Evolutionary conservation across 2,888 invertebrate species (phyloP).

Genomic region (Cyaniris semiargus): DNA sequence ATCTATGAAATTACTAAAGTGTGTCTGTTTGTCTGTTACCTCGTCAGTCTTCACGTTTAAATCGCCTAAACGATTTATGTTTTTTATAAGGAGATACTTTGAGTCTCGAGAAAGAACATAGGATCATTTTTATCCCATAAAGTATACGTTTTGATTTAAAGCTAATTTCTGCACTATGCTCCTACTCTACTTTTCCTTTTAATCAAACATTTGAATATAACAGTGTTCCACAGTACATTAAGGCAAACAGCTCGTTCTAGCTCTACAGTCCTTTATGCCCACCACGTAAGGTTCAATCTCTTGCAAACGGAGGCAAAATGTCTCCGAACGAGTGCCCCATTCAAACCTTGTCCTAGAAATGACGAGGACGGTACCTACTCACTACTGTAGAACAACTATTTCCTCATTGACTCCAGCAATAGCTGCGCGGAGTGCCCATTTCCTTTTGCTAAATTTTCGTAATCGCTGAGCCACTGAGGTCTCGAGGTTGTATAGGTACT

Average conservation of each 20-base stretch:
- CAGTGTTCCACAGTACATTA: background rate
- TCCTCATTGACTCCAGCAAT: constrained; percentile 9
- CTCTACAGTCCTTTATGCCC: background rate
- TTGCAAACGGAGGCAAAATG: background rate
- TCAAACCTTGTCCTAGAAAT: constrained; percentile 3
- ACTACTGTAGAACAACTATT: background rate
- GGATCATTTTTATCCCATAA: background rate
- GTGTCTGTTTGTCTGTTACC: no score
- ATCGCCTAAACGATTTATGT: no score
- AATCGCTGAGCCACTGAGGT: background rate
- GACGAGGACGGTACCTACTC: background rate
- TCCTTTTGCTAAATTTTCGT: background rate
- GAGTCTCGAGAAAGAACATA: no score
- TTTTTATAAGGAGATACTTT: no score
- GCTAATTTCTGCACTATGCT: no score
- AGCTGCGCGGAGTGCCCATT: background rate
- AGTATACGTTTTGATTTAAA: no score
- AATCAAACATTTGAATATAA: background rate
- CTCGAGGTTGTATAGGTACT: background rate
- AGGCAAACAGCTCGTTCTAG: background rate
- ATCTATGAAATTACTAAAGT: no score
- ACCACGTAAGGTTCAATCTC: background rate
- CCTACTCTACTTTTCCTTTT: no score
- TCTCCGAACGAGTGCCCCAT: background rate
- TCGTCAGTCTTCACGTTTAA: no score